Evolutionary conservation across 2,113 vertebrate genomes (phyloP).

Genomic region (Brachyhypopomus gauderio): DNA sequence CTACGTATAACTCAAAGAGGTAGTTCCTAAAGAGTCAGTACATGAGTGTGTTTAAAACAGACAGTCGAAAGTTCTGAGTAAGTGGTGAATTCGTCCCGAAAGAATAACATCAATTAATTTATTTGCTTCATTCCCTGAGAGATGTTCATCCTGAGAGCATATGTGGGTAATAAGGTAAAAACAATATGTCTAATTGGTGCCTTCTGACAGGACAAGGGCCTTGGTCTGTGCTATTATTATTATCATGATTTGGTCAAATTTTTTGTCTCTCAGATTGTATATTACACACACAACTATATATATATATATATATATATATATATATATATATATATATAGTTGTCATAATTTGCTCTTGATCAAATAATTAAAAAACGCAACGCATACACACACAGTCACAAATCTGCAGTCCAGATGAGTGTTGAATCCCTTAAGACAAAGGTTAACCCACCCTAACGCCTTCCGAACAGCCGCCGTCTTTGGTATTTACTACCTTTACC

Average conservation of each 20-base stretch:
- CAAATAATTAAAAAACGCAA: conserved; percentile 73
- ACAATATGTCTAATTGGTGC: conserved; percentile 50
- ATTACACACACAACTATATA: neutral
- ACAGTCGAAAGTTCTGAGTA: conserved; percentile 68
- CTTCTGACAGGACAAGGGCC: conserved; percentile 53
- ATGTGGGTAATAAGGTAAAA: conserved; percentile 72
- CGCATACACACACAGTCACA: conserved; percentile 69
- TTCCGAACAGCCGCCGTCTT: conserved; percentile 86
- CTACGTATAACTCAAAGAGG: conserved; percentile 88
- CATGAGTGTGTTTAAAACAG: conserved; percentile 78
- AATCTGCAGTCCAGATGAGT: conserved; percentile 50
- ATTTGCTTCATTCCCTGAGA: conserved; percentile 98
- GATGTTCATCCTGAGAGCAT: conserved; percentile 97
- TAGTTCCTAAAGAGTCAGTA: conserved; percentile 92
- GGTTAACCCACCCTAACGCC: conserved; percentile 74
- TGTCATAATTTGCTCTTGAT: conserved; percentile 66
- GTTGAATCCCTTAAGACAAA: conserved; percentile 61
- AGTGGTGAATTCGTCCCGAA: conserved; percentile 79
- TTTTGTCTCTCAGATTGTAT: conserved; percentile 53
- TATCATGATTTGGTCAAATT: conserved; percentile 63
- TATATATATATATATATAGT: too few species aligned
- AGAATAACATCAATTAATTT: conserved; percentile 81
- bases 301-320: too few species aligned
- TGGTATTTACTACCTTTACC: conserved; percentile 85
- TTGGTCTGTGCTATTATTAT: conserved; percentile 54